phyloP scores from a whole-genome alignment of 2,113 vertebrate species.

The Tachysurus fulvidraco region DNA sequence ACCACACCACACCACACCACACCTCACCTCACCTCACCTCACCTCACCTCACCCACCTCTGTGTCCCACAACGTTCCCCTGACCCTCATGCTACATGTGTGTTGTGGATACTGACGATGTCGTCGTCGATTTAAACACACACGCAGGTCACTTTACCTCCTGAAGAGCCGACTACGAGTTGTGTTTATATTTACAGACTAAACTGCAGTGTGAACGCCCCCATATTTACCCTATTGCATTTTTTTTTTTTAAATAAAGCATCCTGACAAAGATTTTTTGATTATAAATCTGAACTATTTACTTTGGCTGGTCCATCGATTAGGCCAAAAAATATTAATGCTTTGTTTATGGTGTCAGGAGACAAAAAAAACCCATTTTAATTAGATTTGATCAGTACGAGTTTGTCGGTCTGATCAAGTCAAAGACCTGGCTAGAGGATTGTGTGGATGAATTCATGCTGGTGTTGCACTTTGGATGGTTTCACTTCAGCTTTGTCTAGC shows the following conservation, averaged over 20 bases:
- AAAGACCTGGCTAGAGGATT: not conserved
- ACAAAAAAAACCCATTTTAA: not conserved
- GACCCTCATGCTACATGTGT: too few relatives aligned
- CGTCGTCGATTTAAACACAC: too few relatives aligned
- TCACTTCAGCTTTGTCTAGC: slow-evolving; percentile 33
- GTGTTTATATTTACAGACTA: too few relatives aligned
- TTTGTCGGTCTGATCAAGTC: not conserved
- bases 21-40: too few relatives aligned
- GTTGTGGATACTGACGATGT: too few relatives aligned
- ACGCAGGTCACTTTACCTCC: too few relatives aligned
- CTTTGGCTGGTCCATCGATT: not conserved
- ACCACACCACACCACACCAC: too few relatives aligned
- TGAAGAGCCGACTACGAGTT: too few relatives aligned
- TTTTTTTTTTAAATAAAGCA: not conserved
- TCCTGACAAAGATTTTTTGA: not conserved
- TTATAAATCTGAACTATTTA: not conserved
- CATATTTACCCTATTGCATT: not conserved
- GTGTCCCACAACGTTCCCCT: too few relatives aligned
- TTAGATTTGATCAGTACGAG: not conserved
- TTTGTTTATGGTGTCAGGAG: not conserved
- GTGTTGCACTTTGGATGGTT: not conserved
- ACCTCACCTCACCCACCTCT: too few relatives aligned
- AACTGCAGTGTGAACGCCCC: too few relatives aligned
- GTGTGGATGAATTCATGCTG: slow-evolving; percentile 22
- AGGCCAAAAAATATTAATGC: not conserved